Percentiles rank a stretch among this genome's conserved stretches.
phyloP scores from a whole-genome alignment of 2,113 vertebrate species.

The Uria lomvia region DNA sequence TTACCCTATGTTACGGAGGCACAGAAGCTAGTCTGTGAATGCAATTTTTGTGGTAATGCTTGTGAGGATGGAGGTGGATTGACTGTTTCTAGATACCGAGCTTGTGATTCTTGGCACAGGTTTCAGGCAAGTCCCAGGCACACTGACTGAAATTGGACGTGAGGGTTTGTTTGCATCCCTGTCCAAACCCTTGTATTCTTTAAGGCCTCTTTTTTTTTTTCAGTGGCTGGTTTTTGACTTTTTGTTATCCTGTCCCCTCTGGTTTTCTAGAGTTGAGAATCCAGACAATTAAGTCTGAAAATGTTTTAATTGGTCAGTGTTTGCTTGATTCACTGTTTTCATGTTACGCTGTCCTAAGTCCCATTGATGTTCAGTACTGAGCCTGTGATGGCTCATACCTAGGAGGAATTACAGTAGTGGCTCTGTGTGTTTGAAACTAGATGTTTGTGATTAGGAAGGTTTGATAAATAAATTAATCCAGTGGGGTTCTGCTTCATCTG shows the following conservation, averaged over 20 bases:
- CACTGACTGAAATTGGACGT: rapidly evolving
- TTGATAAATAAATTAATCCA: no score
- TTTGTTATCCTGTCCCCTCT: neutral
- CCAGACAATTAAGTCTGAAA: neutral
- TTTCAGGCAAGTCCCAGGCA: neutral
- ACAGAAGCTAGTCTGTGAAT: neutral
- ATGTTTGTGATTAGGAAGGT: neutral
- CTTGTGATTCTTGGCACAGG: neutral
- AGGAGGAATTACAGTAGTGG: neutral
- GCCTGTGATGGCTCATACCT: neutral
- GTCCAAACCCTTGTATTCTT: neutral
- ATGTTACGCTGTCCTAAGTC: neutral
- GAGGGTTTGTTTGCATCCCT: neutral
- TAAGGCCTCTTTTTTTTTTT: neutral
- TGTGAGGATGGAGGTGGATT: neutral
- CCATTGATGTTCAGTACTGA: neutral
- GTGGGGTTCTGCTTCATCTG: neutral
- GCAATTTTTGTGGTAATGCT: neutral
- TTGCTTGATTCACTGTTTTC: neutral
- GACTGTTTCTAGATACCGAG: neutral
- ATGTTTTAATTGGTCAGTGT: neutral
- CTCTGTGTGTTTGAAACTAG: neutral
- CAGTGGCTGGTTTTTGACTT: neutral
- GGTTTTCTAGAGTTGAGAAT: neutral
- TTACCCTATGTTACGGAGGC: neutral